Conservation (phyloP, 2,888 invertebrate genomes). For the Phyto melanocephala region DNA sequence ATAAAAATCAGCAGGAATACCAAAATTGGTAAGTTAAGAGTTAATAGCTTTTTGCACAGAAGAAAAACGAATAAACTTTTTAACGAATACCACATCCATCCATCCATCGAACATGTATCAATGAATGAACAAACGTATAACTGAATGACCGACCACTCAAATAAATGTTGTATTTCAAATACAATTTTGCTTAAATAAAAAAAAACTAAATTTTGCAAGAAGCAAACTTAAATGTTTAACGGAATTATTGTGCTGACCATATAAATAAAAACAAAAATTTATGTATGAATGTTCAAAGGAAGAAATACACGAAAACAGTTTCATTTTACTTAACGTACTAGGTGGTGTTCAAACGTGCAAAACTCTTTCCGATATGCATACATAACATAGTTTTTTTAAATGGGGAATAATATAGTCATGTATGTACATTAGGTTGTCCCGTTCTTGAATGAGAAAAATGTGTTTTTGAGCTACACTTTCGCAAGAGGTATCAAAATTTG, state of each 20-base stretch:
- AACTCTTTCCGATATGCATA: slow-evolving; percentile 5
- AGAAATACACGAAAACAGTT: slow-evolving; percentile 22
- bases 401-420: neutral
- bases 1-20: slow-evolving; percentile 61
- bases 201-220: slow-evolving; percentile 24
- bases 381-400: neutral
- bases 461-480: no score
- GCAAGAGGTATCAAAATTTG: no score
- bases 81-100: slow-evolving; percentile 38
- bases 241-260: slow-evolving; percentile 41
- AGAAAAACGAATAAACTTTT: slow-evolving; percentile 42
- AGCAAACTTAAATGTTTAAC: neutral
- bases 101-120: slow-evolving; percentile 27
- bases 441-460: no score
- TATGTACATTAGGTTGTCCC: no score
- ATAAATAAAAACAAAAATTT: neutral
- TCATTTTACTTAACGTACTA: slow-evolving; percentile 25
- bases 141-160: slow-evolving; percentile 42
- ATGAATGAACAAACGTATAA: slow-evolving; percentile 23
- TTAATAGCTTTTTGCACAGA: slow-evolving; percentile 51
- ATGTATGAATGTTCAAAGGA: neutral
- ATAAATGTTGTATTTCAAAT: slow-evolving; percentile 52
- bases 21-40: slow-evolving; percentile 61
- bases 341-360: slow-evolving; percentile 5
- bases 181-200: neutral